Conservation (phyloP, 2,113 vertebrate genomes). For the Salminus brasiliensis region DNA sequence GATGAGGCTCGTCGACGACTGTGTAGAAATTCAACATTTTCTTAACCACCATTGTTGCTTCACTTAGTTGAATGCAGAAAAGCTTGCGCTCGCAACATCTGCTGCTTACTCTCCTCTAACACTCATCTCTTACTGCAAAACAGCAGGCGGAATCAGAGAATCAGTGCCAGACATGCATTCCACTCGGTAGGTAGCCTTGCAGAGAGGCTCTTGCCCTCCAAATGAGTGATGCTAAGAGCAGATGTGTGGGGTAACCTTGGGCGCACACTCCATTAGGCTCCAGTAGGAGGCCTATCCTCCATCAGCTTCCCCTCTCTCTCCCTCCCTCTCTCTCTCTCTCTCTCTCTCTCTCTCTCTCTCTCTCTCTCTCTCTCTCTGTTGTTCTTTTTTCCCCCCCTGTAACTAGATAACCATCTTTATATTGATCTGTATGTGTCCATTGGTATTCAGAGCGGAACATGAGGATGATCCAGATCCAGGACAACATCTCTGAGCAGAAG, state of each 20-base stretch:
- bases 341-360: constrained; percentile 32
- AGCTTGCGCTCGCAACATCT: constrained; percentile 8
- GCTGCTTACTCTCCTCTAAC: neutral
- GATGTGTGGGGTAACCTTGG: constrained; percentile 67
- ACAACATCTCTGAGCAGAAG: constrained; percentile 98
- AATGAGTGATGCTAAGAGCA: constrained; percentile 54
- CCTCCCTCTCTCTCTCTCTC: constrained; percentile 21
- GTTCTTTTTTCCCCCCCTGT: constrained; percentile 28
- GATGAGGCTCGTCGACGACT: neutral
- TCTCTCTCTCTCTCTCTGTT: constrained; percentile 36
- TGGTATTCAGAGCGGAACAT: constrained; percentile 92
- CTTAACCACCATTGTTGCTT: neutral
- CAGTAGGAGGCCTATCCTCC: constrained; percentile 49
- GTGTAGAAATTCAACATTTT: neutral
- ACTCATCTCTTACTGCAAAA: constrained; percentile 27
- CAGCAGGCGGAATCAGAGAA: constrained; percentile 27
- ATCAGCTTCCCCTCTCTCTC: constrained; percentile 50
- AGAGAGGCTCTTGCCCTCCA: constrained; percentile 43
- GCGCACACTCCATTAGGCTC: constrained; percentile 56
- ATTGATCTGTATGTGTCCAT: constrained; percentile 68
- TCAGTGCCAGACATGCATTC: constrained; percentile 38
- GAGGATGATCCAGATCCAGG: constrained; percentile 99
- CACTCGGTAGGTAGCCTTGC: constrained; percentile 31
- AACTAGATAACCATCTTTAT: constrained; percentile 63
- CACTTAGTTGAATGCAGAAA: constrained; percentile 11